A percentile compares a stretch with the other conserved stretches of the same genome.
Evolutionary conservation across 37 sponge, comb jelly and placozoan genomes (phyloP).

Genomic region (Dysidea cf. avara): DNA sequence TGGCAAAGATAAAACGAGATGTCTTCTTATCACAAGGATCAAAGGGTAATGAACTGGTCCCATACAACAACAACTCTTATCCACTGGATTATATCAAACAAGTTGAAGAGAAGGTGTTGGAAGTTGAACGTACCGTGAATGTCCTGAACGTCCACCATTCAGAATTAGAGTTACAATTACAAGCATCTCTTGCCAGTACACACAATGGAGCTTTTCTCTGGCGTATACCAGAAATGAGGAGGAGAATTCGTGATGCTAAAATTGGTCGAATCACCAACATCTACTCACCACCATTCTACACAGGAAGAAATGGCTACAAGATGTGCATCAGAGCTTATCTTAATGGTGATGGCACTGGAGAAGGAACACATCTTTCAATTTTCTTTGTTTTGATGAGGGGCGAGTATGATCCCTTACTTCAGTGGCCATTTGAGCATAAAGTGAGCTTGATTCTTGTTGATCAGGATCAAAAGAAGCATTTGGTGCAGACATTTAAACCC

Average conservation of each 20-base stretch:
- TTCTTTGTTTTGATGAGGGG: slow-evolving; percentile 90
- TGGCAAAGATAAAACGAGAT: no score
- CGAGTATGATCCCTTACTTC: slow-evolving; percentile 76
- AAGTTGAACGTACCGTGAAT: slow-evolving; percentile 38
- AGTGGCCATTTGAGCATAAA: slow-evolving; percentile 87
- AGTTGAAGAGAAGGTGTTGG: slow-evolving; percentile 49
- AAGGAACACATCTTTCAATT: slow-evolving; percentile 65
- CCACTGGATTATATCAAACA: slow-evolving; percentile 1
- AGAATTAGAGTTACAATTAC: slow-evolving; percentile 80
- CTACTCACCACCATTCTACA: slow-evolving; percentile 85
- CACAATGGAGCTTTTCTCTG: slow-evolving; percentile 80
- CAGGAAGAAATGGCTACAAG: slow-evolving; percentile 82
- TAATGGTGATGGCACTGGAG: slow-evolving; percentile 88
- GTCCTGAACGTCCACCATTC: slow-evolving; percentile 49
- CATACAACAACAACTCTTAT: slow-evolving; percentile 9
- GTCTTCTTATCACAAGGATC: no score
- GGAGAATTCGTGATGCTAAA: slow-evolving; percentile 71
- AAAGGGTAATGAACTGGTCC: neutral
- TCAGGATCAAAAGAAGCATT: slow-evolving; percentile 61
- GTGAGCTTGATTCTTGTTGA: slow-evolving; percentile 81
- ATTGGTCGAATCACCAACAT: slow-evolving; percentile 67
- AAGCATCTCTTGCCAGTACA: slow-evolving; percentile 76
- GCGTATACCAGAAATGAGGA: slow-evolving; percentile 72
- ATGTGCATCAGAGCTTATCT: slow-evolving; percentile 83
- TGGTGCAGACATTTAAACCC: slow-evolving; percentile 86